These are phyloP conservation scores for Hepsetus odoe DNA, from an alignment of 2,113 vertebrate genomes.

Conservation along the genomic window DNA sequence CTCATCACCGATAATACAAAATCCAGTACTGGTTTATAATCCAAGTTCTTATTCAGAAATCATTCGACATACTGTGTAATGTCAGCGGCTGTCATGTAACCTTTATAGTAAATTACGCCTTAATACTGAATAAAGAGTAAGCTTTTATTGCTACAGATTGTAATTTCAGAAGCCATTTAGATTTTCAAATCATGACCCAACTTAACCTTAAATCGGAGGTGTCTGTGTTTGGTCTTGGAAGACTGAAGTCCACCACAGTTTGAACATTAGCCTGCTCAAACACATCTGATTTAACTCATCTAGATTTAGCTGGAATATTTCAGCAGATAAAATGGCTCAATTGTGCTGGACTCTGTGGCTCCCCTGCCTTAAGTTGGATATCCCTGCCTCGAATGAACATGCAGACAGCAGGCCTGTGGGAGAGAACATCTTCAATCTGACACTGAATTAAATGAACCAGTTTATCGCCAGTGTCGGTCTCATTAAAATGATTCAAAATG, in stretches of 20 bases:
- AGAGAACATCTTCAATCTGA: neutral
- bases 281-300: neutral
- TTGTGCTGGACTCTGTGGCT: no score
- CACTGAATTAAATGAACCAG: neutral
- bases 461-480: neutral
- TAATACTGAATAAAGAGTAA: neutral
- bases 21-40: neutral
- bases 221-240: neutral
- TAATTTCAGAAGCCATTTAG: neutral
- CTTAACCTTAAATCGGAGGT: neutral
- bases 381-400: neutral
- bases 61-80: no score
- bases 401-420: neutral
- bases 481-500: neutral
- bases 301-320: no score
- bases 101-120: no score
- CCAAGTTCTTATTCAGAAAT: no score
- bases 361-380: no score
- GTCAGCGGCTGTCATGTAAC: no score
- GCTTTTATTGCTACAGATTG: neutral
- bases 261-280: neutral
- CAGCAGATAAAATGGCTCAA: no score
- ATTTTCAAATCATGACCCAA: neutral
- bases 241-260: neutral
- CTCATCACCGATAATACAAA: neutral